Conservation (phyloP, 1,140 invertebrate species). For the Hylaeus anthracinus region DNA sequence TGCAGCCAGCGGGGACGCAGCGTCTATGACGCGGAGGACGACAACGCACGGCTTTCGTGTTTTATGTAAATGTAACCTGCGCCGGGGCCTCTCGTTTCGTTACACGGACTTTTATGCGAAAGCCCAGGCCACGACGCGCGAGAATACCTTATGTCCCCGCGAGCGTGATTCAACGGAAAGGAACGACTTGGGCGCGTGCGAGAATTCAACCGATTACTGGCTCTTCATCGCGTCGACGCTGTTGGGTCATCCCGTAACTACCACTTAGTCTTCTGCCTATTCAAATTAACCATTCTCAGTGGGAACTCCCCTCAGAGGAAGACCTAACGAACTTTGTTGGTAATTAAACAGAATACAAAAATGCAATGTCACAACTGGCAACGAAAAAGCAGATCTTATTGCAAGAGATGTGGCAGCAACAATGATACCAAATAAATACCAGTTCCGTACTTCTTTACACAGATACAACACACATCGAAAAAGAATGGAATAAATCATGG, state of each 20-base stretch:
- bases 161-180: slow-evolving; percentile 11
- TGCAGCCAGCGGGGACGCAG: neutral
- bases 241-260: no score
- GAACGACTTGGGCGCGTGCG: slow-evolving; percentile 18
- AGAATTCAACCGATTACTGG: slow-evolving; percentile 7
- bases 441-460: no score
- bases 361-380: no score
- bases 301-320: no score
- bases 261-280: neutral
- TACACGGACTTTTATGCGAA: neutral
- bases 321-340: no score
- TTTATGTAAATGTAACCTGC: slow-evolving; percentile 24
- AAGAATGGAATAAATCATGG: no score
- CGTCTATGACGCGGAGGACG: neutral
- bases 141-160: neutral
- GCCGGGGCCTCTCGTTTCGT: neutral
- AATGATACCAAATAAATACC: no score
- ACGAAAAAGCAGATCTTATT: no score
- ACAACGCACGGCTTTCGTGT: slow-evolving; percentile 12
- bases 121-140: neutral
- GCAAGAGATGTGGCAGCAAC: no score
- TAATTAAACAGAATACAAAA: no score
- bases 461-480: no score
- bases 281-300: neutral
- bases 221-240: neutral